These are phyloP conservation scores for Latheticus oryzae DNA, from an alignment of 2,888 invertebrate species.

Conservation along the genomic window DNA sequence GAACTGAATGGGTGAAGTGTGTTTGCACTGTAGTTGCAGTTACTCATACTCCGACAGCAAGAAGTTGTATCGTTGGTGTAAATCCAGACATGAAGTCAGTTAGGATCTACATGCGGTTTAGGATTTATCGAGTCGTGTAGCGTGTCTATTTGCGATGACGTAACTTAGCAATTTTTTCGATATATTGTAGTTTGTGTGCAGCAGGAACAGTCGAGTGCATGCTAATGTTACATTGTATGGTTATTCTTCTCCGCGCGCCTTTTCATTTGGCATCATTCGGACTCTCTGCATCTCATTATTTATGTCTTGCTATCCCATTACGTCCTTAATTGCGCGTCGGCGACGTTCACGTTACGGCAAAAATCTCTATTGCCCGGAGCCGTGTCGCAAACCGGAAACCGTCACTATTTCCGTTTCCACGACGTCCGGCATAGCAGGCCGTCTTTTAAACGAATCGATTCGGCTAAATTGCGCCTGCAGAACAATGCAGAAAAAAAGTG, in stretches of 20 bases:
- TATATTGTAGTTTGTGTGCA: conserved; percentile 12
- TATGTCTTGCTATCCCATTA: conserved; percentile 45
- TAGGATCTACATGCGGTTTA: conserved; percentile 9
- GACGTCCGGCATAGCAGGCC: conserved; percentile 55
- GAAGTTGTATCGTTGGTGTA: too few relatives aligned
- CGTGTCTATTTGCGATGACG: conserved; percentile 31
- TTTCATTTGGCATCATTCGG: conserved; percentile 48
- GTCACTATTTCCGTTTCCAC: conserved; percentile 59
- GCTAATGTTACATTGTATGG: conserved; percentile 49
- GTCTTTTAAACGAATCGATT: conserved; percentile 60
- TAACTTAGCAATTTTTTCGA: conserved; percentile 35
- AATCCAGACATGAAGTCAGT: conserved; percentile 1
- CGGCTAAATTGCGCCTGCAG: conserved; percentile 58
- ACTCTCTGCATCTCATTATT: conserved; percentile 49
- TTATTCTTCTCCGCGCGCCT: conserved; percentile 51
- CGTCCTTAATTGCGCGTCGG: conserved; percentile 40
- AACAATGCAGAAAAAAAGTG: conserved; percentile 61
- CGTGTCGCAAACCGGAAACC: conserved; percentile 49
- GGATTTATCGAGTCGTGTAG: conserved; percentile 20
- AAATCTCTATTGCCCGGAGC: conserved; percentile 12
- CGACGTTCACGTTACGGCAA: conserved; percentile 16
- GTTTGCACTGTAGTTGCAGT: too few relatives aligned
- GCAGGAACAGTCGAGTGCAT: conserved; percentile 30
- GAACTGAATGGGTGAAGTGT: too few relatives aligned
- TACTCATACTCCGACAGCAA: too few relatives aligned